A percentile compares a stretch with the other conserved stretches of the same genome.
Evolutionary conservation across 2,888 invertebrate genomes (phyloP).

Genomic region (Drosophila suboccidentalis): DNA sequence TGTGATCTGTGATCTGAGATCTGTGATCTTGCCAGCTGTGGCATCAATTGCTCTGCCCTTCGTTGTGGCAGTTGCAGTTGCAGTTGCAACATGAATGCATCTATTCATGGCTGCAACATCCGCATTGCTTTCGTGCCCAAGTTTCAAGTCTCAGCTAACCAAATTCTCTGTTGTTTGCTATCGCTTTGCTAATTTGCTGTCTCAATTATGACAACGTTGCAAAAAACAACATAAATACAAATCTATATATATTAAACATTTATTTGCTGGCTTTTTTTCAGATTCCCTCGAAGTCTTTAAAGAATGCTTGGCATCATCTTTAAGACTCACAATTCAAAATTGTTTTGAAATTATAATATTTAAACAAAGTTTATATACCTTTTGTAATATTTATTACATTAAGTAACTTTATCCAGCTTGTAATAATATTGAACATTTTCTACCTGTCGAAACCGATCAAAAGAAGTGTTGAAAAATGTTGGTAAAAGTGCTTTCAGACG

Average conservation of each 20-base stretch:
- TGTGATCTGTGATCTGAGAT: conserved; percentile 55
- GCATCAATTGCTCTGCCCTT: conserved; percentile 59
- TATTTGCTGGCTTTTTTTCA: background rate
- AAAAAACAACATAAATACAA: conserved; percentile 10
- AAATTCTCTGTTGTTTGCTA: conserved; percentile 29
- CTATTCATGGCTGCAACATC: conserved; percentile 67
- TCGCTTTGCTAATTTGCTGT: conserved; percentile 57
- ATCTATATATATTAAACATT: background rate
- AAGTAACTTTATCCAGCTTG: no score
- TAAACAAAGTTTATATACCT: no score
- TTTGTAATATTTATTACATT: no score
- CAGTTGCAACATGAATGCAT: conserved; percentile 62
- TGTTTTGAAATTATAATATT: no score
- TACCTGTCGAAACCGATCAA: no score
- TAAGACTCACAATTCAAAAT: no score
- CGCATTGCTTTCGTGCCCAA: conserved; percentile 41
- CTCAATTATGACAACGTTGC: conserved; percentile 58
- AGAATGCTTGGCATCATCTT: background rate
- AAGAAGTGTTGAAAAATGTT: no score
- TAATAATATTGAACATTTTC: no score
- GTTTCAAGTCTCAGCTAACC: conserved; percentile 6
- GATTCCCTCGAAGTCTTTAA: conserved; percentile 28
- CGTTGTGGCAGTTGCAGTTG: conserved; percentile 11
- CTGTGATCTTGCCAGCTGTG: conserved; percentile 48
- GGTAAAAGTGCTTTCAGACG: no score